Percentiles rank a stretch among this genome's conserved stretches.
These are phyloP conservation scores for Aromia moschata DNA, from an alignment of 2,888 invertebrate genomes.

Conservation along the genomic window DNA sequence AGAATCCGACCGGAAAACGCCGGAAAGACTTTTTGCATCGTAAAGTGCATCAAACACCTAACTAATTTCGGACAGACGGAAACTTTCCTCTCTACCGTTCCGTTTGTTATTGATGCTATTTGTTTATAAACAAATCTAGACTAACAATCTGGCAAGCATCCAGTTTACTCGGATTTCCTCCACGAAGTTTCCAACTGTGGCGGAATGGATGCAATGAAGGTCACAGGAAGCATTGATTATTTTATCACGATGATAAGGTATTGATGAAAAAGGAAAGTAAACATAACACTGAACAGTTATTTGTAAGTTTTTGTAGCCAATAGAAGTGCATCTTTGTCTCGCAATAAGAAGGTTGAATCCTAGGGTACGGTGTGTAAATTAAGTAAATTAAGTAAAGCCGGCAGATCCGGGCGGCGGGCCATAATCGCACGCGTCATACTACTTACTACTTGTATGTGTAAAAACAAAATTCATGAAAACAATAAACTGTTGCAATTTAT, in stretches of 20 bases:
- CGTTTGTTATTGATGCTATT: constrained; percentile 18
- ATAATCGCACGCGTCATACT: too few species aligned
- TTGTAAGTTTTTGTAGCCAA: too few species aligned
- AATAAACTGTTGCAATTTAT: too few species aligned
- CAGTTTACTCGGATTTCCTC: constrained; percentile 1
- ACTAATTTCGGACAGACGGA: constrained; percentile 1
- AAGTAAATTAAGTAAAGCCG: too few species aligned
- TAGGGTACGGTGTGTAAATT: too few species aligned
- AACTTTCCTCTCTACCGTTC: constrained; percentile 12
- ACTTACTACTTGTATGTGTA: too few species aligned
- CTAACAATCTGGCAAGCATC: constrained; percentile 8
- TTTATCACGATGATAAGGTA: neutral
- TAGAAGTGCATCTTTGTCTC: too few species aligned
- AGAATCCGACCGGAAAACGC: constrained; percentile 2
- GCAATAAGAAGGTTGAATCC: too few species aligned
- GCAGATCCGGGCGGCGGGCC: too few species aligned
- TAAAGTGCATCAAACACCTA: constrained; percentile 17
- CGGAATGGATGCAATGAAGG: neutral
- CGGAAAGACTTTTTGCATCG: neutral
- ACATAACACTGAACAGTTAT: too few species aligned
- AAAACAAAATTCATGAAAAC: too few species aligned
- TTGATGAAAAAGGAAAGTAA: too few species aligned
- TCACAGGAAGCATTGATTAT: neutral
- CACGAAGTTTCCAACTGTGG: neutral
- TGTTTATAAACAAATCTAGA: constrained; percentile 19